A percentile compares a stretch with the other conserved stretches of the same genome.
phyloP scores from a whole-genome alignment of 2,113 vertebrate genomes.

The Probosciger aterrimus region DNA sequence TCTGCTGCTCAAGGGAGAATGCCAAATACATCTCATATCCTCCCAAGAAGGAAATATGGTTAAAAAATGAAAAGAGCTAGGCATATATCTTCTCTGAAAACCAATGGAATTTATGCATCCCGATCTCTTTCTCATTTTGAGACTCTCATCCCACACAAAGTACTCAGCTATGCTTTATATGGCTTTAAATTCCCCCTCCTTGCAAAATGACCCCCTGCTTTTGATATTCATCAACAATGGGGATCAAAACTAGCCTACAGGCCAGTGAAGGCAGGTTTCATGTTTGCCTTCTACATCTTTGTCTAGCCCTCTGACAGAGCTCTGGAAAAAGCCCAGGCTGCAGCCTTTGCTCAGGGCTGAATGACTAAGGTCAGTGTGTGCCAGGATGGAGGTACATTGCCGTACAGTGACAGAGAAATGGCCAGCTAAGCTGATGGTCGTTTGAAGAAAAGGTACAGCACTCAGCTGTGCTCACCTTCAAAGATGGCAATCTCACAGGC shows the following conservation, averaged over 20 bases:
- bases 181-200: not conserved
- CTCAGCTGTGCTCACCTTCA: not conserved
- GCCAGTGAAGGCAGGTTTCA: not conserved
- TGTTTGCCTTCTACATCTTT: not conserved
- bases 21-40: not conserved
- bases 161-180: not conserved
- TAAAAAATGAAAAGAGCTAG: not conserved
- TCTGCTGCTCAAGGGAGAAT: not conserved
- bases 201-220: not conserved
- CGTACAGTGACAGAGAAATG: not conserved
- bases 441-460: not conserved
- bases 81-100: not conserved
- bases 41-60: not conserved
- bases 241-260: not conserved
- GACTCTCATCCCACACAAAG: not conserved
- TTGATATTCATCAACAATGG: not conserved
- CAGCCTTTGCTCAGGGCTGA: not conserved
- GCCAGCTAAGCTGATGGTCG: not conserved
- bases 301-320: not conserved
- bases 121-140: not conserved
- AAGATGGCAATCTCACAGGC: rapidly evolving
- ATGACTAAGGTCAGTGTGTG: not conserved
- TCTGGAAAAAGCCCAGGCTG: not conserved
- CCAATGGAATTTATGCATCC: not conserved
- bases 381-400: not conserved